These are phyloP conservation scores for Chloroceryle aenea DNA, from an alignment of 2,113 vertebrate species.

Conservation along the genomic window DNA sequence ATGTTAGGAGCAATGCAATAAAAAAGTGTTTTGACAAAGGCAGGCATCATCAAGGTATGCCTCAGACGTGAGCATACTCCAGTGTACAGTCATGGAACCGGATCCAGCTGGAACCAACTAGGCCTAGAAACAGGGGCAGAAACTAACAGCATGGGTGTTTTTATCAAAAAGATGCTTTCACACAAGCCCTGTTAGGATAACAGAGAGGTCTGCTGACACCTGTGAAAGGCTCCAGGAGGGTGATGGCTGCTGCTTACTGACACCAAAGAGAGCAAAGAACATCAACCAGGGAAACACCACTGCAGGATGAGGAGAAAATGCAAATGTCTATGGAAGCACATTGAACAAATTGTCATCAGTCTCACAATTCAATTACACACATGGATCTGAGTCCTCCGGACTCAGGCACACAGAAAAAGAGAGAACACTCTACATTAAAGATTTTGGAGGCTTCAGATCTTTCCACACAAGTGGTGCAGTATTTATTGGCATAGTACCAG, in stretches of 20 bases:
- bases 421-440: neutral
- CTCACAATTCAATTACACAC: neutral
- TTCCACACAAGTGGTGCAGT: neutral
- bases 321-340: neutral
- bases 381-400: neutral
- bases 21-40: neutral
- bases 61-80: neutral
- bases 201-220: neutral
- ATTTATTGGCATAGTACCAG: neutral
- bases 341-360: neutral
- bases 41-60: neutral
- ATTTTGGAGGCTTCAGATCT: neutral
- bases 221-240: neutral
- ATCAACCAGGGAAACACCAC: neutral
- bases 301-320: neutral
- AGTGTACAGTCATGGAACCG: neutral
- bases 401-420: neutral
- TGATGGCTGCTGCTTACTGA: neutral
- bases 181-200: neutral
- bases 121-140: neutral
- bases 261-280: neutral
- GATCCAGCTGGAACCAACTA: neutral
- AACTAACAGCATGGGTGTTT: neutral
- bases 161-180: neutral
- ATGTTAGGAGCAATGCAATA: neutral